A percentile compares a stretch with the other conserved stretches of the same genome.
Conservation (phyloP, 1,140 invertebrate species). For the Acromyrmex heyeri region DNA sequence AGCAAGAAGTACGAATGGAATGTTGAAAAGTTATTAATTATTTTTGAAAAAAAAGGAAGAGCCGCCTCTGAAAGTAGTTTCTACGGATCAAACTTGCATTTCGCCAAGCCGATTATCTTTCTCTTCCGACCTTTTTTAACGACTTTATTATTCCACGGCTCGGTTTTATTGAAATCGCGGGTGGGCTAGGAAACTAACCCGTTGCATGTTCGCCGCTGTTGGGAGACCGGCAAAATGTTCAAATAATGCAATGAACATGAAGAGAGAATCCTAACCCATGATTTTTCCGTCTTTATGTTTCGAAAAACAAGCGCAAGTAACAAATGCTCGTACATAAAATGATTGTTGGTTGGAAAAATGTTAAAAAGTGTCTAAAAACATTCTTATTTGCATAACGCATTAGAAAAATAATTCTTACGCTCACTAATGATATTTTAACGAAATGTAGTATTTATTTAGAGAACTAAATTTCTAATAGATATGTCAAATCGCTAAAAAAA, state of each 20-base stretch:
- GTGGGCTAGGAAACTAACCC: constrained; percentile 31
- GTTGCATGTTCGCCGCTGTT: constrained; percentile 27
- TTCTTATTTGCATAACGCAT: not conserved
- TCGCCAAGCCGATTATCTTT: constrained; percentile 10
- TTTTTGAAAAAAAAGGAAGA: not conserved
- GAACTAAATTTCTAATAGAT: not conserved
- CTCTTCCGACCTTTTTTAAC: constrained; percentile 27
- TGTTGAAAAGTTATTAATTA: constrained; percentile 31
- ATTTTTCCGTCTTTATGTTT: not conserved
- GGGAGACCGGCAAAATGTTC: not conserved
- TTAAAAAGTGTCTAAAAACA: not conserved
- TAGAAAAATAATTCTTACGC: not conserved
- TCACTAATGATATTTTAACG: not conserved
- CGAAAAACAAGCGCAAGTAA: not conserved
- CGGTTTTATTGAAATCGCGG: constrained; percentile 48
- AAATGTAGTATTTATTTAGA: not conserved
- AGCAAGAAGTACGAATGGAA: not conserved
- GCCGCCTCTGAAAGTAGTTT: constrained; percentile 2
- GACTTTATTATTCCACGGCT: constrained; percentile 32
- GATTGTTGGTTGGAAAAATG: not conserved
- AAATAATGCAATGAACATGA: constrained; percentile 21
- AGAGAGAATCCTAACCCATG: constrained; percentile 1
- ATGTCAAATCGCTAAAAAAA: not conserved
- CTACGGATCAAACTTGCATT: constrained; percentile 35
- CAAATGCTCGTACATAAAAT: not conserved